These are phyloP conservation scores for Clarias laeviceps DNA, from an alignment of 2,797 vertebrate genomes.

Conservation along the genomic window DNA sequence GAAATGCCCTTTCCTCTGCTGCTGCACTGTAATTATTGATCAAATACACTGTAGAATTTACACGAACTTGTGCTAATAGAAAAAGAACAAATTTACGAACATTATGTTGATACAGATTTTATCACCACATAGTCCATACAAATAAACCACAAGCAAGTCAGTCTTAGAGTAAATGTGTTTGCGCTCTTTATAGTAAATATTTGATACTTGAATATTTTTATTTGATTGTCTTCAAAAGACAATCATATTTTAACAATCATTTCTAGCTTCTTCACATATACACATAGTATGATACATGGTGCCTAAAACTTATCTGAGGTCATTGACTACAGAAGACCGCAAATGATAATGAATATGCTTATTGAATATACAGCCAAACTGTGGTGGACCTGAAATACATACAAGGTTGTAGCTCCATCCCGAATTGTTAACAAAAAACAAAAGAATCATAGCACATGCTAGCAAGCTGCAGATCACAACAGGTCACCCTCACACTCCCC, in stretches of 20 bases:
- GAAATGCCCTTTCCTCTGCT: neutral
- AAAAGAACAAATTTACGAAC: neutral
- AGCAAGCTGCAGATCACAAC: too few relatives aligned
- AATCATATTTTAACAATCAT: neutral
- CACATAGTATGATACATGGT: neutral
- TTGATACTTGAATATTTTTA: neutral
- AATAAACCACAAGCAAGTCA: neutral
- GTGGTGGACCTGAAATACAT: too few relatives aligned
- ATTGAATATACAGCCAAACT: too few relatives aligned
- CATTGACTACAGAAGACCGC: too few relatives aligned
- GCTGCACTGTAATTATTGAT: neutral
- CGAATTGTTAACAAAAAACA: too few relatives aligned
- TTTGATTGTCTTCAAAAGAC: neutral
- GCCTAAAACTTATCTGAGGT: too few relatives aligned
- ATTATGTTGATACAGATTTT: neutral
- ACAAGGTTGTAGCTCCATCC: too few relatives aligned
- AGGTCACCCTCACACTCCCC: too few relatives aligned
- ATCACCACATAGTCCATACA: too few relatives aligned
- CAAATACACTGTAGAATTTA: neutral
- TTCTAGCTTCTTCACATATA: neutral
- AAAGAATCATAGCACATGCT: too few relatives aligned
- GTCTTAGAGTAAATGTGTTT: neutral
- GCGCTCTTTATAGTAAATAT: neutral
- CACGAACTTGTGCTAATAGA: neutral
- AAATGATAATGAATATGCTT: too few relatives aligned